Conservation (phyloP, 2,113 vertebrate genomes). For the Rhineura floridana region DNA sequence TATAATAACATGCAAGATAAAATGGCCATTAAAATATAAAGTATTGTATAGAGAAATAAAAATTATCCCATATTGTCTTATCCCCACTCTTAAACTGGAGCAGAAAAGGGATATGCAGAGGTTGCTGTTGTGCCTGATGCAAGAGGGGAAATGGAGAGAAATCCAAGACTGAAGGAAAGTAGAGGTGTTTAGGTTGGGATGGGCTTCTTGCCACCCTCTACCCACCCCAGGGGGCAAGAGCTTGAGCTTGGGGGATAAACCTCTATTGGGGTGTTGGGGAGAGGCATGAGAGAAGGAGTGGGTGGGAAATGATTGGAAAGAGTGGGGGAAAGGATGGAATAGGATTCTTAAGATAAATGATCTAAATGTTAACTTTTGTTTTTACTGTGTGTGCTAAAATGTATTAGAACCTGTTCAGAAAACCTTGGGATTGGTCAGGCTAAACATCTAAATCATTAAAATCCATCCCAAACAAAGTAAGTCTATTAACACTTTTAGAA, state of each 20-base stretch:
- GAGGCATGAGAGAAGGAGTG: neutral
- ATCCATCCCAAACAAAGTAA: neutral
- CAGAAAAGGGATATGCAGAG: neutral
- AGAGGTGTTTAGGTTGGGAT: neutral
- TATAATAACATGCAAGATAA: neutral
- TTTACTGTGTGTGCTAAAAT: neutral
- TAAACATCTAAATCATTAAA: neutral
- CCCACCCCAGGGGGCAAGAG: neutral
- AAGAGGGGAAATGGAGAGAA: neutral
- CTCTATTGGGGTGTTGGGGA: neutral
- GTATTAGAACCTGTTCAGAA: neutral
- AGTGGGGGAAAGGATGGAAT: neutral
- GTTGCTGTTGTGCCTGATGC: neutral
- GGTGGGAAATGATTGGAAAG: neutral
- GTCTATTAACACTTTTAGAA: neutral
- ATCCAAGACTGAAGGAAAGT: neutral
- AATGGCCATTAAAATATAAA: neutral
- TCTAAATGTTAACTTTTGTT: neutral
- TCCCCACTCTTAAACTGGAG: neutral
- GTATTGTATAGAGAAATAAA: neutral
- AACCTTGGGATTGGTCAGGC: neutral
- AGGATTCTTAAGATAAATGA: neutral
- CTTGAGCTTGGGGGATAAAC: neutral
- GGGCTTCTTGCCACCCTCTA: neutral
- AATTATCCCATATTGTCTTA: neutral